Conservation (phyloP, 2,888 invertebrate species). For the Trichacis sp. region DNA sequence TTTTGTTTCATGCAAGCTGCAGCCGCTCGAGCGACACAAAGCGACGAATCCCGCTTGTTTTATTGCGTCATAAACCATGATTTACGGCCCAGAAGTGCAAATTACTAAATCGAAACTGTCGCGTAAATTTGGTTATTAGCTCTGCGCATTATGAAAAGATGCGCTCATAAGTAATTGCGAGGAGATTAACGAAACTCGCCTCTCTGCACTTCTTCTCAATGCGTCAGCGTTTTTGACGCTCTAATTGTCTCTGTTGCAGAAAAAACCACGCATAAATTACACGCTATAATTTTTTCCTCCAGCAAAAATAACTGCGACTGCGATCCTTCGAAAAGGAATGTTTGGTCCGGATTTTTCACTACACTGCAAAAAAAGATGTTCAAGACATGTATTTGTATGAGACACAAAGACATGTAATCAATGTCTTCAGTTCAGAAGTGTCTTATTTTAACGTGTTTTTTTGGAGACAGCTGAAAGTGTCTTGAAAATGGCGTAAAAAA, state of each 20-base stretch:
- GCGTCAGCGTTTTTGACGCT: slow-evolving; percentile 27
- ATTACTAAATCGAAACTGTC: slow-evolving; percentile 34
- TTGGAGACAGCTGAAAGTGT: no score
- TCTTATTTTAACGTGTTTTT: no score
- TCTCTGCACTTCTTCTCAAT: slow-evolving; percentile 22
- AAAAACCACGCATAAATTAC: neutral
- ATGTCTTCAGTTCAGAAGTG: no score
- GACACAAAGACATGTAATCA: no score
- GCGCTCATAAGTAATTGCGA: slow-evolving; percentile 24
- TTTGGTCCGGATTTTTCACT: neutral
- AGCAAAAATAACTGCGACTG: no score
- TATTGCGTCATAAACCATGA: slow-evolving; percentile 24
- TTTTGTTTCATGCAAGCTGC: slow-evolving; percentile 12
- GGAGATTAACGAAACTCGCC: slow-evolving; percentile 22
- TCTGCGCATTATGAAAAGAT: slow-evolving; percentile 4
- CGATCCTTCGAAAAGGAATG: neutral
- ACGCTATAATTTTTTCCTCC: neutral
- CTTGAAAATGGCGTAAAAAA: no score
- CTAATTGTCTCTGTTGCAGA: neutral
- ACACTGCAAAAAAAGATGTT: neutral
- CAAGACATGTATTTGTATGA: no score
- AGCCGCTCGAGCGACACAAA: slow-evolving; percentile 17
- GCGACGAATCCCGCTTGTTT: slow-evolving; percentile 25
- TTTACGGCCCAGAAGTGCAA: slow-evolving; percentile 28
- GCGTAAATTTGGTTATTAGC: slow-evolving; percentile 36